phyloP scores from a whole-genome alignment of 2,113 vertebrate genomes.

The Empidonax alnorum region DNA sequence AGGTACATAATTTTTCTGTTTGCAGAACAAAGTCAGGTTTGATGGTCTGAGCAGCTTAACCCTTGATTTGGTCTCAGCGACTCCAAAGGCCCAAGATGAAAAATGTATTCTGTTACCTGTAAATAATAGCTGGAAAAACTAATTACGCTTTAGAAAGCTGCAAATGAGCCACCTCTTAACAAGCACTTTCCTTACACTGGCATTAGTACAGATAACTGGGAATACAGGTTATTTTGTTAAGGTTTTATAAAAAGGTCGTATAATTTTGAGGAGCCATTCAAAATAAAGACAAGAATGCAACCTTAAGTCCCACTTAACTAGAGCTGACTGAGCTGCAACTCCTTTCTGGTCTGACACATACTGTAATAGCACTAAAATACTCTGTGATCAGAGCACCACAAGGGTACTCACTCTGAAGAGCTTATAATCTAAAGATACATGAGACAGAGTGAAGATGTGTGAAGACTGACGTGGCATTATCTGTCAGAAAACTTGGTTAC shows the following conservation, averaged over 20 bases:
- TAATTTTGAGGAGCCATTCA: not conserved
- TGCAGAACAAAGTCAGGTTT: not conserved
- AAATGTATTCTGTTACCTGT: not conserved
- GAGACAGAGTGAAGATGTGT: not conserved
- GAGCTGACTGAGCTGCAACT: not conserved
- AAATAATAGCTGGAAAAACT: not conserved
- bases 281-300: not conserved
- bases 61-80: not conserved
- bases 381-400: not conserved
- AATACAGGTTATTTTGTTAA: not conserved
- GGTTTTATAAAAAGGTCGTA: not conserved
- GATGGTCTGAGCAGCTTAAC: not conserved
- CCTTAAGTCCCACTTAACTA: not conserved
- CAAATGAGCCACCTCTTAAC: not conserved
- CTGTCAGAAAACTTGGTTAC: not conserved
- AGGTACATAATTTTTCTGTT: not conserved
- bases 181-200: not conserved
- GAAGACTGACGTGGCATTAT: not conserved
- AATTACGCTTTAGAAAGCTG: not conserved
- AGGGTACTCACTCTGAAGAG: not conserved
- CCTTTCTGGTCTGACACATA: not conserved
- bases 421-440: not conserved
- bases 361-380: not conserved
- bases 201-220: not conserved
- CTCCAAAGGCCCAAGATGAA: not conserved